Base-by-base conservation (phyloP, 2,888 invertebrate species). In the Andrena marginata region DNA sequence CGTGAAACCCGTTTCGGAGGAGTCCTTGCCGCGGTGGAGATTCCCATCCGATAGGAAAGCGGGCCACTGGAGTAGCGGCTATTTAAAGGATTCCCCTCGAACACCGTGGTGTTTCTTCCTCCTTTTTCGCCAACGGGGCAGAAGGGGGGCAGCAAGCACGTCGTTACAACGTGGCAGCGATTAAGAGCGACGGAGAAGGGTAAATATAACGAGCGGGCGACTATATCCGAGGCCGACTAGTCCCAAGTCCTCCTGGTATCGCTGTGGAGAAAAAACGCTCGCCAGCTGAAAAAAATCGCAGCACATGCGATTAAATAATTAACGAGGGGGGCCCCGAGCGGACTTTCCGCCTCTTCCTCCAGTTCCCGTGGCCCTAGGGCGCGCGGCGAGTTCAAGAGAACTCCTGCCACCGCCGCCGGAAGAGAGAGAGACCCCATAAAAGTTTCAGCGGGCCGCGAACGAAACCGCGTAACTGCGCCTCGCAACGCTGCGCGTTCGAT, bases 301-400 rank as follows among this genome's bases (percentile, higher is more conserved):
- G 67, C 77, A 72, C 81, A 67, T 69, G 62, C 75, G 62, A 60
- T 77, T 86, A 87, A 85, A 85, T 81, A 87, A 87, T 81, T 78
- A 84, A 84, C 71, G 65, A 72, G 23, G 63, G 65, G 10, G 56
- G 54, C 69, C 42, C 76, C 71, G 48, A 64, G 80, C 16, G 81
- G 60, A 73, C 68, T 16, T 62, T 16, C n/a, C 7, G 29, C 8
- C 42, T 35, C 69, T 74, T 33, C 5, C 54, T 16, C 42, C 13
- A 13, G 13, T 54, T 54, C 49, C 2, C 13, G 33, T 20, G 13
- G 51, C 35, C 49, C 33, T 51, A 2, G 0, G 33, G 59, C 35
- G 49, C 23, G 26, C 26, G 16, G n/a, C 49, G 70, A 64, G 76
- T 81, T 73, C 70, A 60, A 67, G 60, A 26, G 42, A 80, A 69